phyloP scores from a whole-genome alignment of 2,888 invertebrate genomes.

The Oligia fasciuncula region DNA sequence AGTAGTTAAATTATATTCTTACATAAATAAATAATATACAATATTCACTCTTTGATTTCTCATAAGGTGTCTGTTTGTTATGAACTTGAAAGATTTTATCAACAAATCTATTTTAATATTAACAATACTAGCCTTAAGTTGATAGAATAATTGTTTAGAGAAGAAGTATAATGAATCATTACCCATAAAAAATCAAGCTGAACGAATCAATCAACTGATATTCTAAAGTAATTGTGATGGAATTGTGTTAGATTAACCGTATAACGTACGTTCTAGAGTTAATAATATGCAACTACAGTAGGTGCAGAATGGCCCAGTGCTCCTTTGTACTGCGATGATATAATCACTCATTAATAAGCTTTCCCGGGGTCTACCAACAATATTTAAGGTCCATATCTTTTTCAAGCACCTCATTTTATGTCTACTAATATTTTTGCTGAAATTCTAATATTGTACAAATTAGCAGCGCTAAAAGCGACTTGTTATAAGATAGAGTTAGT shows the following conservation, averaged over 20 bases:
- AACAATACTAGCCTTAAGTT: constrained; percentile 67
- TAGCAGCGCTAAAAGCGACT: constrained; percentile 47
- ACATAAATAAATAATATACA: constrained; percentile 67
- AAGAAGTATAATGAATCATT: constrained; percentile 68
- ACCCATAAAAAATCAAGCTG: constrained; percentile 74
- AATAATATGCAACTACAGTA: constrained; percentile 52
- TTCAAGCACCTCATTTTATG: constrained; percentile 7
- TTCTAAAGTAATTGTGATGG: constrained; percentile 90
- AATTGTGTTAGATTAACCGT: constrained; percentile 86
- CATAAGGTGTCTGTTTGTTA: constrained; percentile 79
- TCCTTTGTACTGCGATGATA: constrained; percentile 34
- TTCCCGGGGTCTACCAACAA: neutral
- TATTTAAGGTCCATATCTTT: constrained; percentile 11
- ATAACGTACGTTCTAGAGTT: constrained; percentile 74
- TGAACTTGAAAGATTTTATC: constrained; percentile 87
- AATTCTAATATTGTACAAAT: constrained; percentile 48
- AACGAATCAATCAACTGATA: constrained; percentile 89
- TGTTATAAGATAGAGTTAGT: constrained; percentile 28
- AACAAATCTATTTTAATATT: constrained; percentile 87
- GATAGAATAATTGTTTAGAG: constrained; percentile 68
- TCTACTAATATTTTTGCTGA: constrained; percentile 11
- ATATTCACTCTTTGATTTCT: constrained; percentile 71
- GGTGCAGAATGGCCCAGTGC: constrained; percentile 61
- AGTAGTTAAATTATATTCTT: constrained; percentile 69
- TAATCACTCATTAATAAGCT: constrained; percentile 19